phyloP scores from a whole-genome alignment of 2,797 vertebrate species.

The Lagorchestes hirsutus region DNA sequence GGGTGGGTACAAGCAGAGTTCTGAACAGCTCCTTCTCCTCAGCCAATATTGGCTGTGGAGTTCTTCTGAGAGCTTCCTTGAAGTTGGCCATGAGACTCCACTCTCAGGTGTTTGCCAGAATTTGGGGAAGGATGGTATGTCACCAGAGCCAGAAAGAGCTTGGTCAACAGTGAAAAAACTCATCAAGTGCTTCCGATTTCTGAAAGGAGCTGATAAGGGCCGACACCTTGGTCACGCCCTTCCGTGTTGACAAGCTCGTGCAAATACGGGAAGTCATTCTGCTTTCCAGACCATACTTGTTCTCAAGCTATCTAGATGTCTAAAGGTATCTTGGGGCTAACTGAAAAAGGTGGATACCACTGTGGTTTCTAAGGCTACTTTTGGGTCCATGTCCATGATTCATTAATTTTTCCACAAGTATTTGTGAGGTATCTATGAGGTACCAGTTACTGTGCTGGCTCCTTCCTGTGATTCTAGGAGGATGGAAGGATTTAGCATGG shows the following conservation, averaged over 20 bases:
- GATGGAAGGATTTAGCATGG: neutral
- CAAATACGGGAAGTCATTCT: neutral
- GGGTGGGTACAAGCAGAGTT: neutral
- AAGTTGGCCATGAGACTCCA: neutral
- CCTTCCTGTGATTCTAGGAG: neutral
- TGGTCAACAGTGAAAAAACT: neutral
- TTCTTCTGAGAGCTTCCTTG: neutral
- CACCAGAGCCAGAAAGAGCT: neutral
- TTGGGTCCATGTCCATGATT: neutral
- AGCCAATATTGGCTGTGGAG: neutral
- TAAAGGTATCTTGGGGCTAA: neutral
- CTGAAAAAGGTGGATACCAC: accelerated
- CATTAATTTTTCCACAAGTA: neutral
- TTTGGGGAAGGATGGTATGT: neutral
- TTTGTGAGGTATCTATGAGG: neutral
- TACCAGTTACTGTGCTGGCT: neutral
- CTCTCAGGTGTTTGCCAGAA: neutral
- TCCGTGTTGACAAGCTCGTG: neutral
- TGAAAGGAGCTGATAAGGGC: neutral
- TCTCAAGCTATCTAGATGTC: neutral
- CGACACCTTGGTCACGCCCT: neutral
- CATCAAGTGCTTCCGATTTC: neutral
- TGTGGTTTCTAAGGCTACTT: neutral
- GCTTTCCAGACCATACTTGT: neutral
- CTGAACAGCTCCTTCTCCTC: neutral